Evolutionary conservation across 92 coral and sea anemone species (phyloP).

Genomic region (Paramuricea clavata): DNA sequence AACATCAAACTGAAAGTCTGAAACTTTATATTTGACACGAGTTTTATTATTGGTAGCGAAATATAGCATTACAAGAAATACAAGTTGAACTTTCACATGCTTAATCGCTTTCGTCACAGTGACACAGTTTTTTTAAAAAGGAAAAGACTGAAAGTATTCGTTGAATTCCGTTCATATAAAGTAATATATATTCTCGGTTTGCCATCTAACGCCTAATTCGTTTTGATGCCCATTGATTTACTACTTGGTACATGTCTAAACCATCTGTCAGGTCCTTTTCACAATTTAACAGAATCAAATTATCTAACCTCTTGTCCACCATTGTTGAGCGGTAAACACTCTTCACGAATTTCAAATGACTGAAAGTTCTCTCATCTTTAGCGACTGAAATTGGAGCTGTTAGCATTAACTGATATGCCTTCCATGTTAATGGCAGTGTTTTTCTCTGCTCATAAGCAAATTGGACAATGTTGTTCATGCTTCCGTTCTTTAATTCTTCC

Average conservation of each 20-base stretch:
- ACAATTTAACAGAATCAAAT: conserved; percentile 18
- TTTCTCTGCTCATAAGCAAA: conserved; percentile 27
- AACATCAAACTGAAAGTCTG: background rate
- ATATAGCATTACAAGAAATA: too few relatives aligned
- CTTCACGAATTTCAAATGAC: conserved; percentile 16
- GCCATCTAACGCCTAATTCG: background rate
- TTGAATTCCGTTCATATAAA: background rate
- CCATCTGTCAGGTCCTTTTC: background rate
- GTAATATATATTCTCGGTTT: background rate
- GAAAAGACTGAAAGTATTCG: background rate
- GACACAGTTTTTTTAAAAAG: background rate
- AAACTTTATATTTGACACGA: background rate
- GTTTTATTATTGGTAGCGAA: too few relatives aligned
- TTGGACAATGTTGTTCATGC: background rate
- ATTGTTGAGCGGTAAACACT: conserved; percentile 24
- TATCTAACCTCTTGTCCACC: conserved; percentile 2
- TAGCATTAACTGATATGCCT: conserved; percentile 21
- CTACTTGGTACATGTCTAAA: background rate
- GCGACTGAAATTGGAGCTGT: conserved; percentile 10
- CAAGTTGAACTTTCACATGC: too few relatives aligned
- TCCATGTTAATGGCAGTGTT: conserved; percentile 35
- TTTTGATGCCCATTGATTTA: conserved; percentile 27
- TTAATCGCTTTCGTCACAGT: too few relatives aligned
- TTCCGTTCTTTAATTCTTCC: background rate
- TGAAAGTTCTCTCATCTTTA: conserved; percentile 24